Evolutionary conservation across 2,888 invertebrate genomes (phyloP).

Genomic region (Rhagonycha fulva): DNA sequence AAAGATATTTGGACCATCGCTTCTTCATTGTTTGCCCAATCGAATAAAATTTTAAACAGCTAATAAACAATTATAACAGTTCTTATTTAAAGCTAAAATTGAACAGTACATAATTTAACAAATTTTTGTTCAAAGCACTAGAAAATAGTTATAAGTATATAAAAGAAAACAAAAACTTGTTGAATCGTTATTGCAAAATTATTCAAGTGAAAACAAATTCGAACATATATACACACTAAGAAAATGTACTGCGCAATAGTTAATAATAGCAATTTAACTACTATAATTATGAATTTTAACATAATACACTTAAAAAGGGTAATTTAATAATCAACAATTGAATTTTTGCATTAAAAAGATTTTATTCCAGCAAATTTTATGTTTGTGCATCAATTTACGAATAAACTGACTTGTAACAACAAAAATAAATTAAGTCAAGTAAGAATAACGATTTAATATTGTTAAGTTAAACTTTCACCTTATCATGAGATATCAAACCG

Average conservation of each 20-base stretch:
- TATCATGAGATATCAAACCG: not conserved
- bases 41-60: slow-evolving; percentile 28
- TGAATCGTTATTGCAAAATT: not conserved
- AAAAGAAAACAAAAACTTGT: not conserved
- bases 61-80: slow-evolving; percentile 29
- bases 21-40: not conserved
- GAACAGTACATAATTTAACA: slow-evolving; percentile 9
- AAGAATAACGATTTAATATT: not conserved
- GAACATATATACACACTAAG: not conserved
- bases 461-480: not conserved
- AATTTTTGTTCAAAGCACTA: not conserved
- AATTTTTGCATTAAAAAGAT: not conserved
- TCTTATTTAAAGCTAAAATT: slow-evolving; percentile 14
- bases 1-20: not conserved
- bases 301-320: not conserved
- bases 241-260: slow-evolving; percentile 16
- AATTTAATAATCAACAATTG: not conserved
- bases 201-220: not conserved
- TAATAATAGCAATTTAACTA: slow-evolving; percentile 15
- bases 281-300: slow-evolving; percentile 8
- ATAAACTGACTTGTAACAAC: not conserved
- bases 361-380: not conserved
- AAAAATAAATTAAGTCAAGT: not conserved
- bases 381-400: not conserved
- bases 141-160: not conserved